Evolutionary conservation across 2,113 vertebrate genomes (phyloP).

Genomic region (Melanerpes aurifrons): DNA sequence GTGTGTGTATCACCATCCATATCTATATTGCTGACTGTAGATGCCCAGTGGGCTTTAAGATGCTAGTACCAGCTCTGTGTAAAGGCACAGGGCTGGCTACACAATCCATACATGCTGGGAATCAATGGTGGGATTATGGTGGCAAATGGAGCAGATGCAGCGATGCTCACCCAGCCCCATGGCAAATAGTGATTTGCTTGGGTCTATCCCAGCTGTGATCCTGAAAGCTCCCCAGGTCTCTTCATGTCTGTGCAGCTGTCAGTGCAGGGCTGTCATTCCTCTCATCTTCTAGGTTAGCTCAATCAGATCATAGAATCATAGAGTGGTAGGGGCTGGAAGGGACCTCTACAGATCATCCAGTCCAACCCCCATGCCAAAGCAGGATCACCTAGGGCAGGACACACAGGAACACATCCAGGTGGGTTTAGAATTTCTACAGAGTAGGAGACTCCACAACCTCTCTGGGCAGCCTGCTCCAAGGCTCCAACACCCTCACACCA

Average conservation of each 20-base stretch:
- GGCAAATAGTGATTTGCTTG: background rate
- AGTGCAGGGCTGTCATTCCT: background rate
- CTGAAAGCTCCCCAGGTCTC: background rate
- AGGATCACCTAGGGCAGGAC: too few relatives aligned
- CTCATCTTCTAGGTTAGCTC: background rate
- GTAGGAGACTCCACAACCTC: too few relatives aligned
- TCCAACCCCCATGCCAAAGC: too few relatives aligned
- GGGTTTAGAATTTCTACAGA: too few relatives aligned
- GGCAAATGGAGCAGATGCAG: background rate
- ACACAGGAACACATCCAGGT: too few relatives aligned
- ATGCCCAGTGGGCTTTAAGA: background rate
- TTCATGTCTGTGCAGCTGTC: background rate
- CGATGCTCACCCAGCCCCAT: background rate
- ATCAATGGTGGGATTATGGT: background rate
- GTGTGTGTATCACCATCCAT: background rate
- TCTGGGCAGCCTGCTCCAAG: too few relatives aligned
- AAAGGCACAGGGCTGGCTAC: background rate
- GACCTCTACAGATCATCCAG: too few relatives aligned
- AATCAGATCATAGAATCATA: background rate
- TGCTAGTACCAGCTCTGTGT: background rate
- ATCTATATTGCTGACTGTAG: background rate
- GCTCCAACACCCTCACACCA: too few relatives aligned
- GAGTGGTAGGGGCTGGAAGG: too few relatives aligned
- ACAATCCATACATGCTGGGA: background rate
- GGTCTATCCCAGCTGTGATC: background rate